Conservation (phyloP, 2,113 vertebrate species). For the Rallus limicola region DNA sequence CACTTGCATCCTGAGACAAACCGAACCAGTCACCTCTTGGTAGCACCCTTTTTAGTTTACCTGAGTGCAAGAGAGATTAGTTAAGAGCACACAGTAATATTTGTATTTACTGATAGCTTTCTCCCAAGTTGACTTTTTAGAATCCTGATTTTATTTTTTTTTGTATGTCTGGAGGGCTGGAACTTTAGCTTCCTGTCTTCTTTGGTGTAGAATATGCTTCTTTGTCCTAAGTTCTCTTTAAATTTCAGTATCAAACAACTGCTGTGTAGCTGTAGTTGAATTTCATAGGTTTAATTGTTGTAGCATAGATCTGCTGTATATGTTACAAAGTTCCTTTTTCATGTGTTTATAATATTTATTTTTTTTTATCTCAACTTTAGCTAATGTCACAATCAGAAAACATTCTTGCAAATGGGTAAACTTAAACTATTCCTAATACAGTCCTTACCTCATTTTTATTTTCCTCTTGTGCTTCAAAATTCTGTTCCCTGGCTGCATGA, state of each 20-base stretch:
- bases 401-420: neutral
- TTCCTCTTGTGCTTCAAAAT: neutral
- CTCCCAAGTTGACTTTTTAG: neutral
- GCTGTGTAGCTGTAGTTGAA: neutral
- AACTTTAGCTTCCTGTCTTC: neutral
- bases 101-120: neutral
- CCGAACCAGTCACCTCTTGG: neutral
- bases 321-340: neutral
- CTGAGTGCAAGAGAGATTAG: neutral
- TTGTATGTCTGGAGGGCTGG: neutral
- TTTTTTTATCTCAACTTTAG: neutral
- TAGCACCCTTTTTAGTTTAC: neutral
- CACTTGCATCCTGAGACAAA: neutral
- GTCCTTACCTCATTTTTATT: neutral
- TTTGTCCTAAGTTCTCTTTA: neutral
- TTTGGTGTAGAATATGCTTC: neutral
- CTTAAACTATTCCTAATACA: neutral
- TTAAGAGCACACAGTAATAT: neutral
- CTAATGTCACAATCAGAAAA: neutral
- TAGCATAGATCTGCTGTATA: neutral
- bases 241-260: neutral
- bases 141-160: neutral
- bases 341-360: neutral
- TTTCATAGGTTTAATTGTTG: neutral
- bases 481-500: neutral